A percentile compares a stretch with the other conserved stretches of the same genome.
Conservation (phyloP, 1,140 invertebrate species). For the Drosophila nigromelanica region DNA sequence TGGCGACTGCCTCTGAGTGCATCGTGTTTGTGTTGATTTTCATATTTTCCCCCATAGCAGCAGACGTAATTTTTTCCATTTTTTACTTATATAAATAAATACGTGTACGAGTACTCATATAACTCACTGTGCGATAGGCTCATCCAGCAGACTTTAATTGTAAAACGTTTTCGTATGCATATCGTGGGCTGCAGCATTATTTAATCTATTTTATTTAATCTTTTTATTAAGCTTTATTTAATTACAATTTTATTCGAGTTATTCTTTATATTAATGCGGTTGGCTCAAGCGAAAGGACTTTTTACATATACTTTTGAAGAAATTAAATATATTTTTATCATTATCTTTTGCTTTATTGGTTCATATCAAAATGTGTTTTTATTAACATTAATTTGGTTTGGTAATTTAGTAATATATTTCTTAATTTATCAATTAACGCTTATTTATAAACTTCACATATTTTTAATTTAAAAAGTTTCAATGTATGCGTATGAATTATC, state of each 20-base stretch:
- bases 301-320: background rate
- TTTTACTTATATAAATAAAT: background rate
- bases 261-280: no score
- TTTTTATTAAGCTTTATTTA: constrained; percentile 65
- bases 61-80: constrained; percentile 16
- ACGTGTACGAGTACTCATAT: constrained; percentile 23
- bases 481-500: no score
- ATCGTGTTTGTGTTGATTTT: constrained; percentile 36
- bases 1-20: constrained; percentile 42
- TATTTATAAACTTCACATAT: no score
- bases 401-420: no score
- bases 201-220: constrained; percentile 69
- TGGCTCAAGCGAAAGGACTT: background rate
- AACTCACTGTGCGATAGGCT: constrained; percentile 49
- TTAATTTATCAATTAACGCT: no score
- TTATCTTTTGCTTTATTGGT: background rate
- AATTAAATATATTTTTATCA: background rate
- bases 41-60: constrained; percentile 12
- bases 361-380: no score
- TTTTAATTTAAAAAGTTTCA: no score
- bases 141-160: constrained; percentile 53
- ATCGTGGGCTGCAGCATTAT: constrained; percentile 39
- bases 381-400: no score
- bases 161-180: constrained; percentile 38
- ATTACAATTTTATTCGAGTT: constrained; percentile 35